These are phyloP conservation scores for Gephyroberyx darwinii DNA, from an alignment of 2,797 vertebrate species.

Conservation along the genomic window DNA sequence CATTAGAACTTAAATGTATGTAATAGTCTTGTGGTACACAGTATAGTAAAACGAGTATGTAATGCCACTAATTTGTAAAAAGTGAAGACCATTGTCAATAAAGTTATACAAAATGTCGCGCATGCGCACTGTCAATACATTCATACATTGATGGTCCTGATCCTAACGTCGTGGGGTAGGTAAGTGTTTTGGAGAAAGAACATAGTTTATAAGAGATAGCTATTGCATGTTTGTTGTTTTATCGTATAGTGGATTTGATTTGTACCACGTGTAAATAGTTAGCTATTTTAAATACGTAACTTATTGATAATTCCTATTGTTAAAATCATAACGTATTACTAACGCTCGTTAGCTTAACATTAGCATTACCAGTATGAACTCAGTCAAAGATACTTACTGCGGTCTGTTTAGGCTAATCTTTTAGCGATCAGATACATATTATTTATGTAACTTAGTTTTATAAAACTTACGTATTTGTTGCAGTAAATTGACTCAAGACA, in stretches of 20 bases:
- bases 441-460: neutral
- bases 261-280: fast-evolving
- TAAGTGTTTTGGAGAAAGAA: constrained; percentile 50
- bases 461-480: fast-evolving
- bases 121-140: constrained; percentile 62
- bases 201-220: fast-evolving
- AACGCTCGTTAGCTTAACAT: constrained; percentile 43
- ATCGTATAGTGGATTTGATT: fast-evolving
- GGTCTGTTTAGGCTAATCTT: neutral
- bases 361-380: constrained; percentile 18
- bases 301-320: fast-evolving
- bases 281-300: fast-evolving
- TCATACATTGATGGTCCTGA: constrained; percentile 35
- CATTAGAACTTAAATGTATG: too few relatives aligned
- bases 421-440: too few relatives aligned
- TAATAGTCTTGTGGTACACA: too few relatives aligned
- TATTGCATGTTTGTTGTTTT: neutral
- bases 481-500: neutral
- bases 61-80: neutral
- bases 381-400: neutral
- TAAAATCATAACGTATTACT: neutral
- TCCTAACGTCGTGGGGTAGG: constrained; percentile 47
- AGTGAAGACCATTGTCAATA: constrained; percentile 32
- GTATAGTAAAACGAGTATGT: too few relatives aligned
- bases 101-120: constrained; percentile 41